Base-by-base conservation (phyloP, 1,140 invertebrate species). In the Megalonaias nervosa region DNA sequence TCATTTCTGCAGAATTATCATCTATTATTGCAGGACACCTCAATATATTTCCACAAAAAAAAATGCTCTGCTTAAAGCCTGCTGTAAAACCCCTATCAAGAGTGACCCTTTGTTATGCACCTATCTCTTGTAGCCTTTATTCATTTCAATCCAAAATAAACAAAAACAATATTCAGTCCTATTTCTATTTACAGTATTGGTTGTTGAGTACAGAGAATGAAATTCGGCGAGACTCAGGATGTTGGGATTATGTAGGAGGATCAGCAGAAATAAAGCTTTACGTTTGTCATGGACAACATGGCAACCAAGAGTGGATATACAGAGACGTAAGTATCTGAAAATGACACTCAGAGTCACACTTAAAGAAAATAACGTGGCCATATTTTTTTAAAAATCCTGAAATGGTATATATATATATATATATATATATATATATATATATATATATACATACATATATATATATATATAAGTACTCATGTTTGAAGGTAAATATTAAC, bases 261-360 rank as follows among this genome's bases (percentile, higher is more conserved):
- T 11, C 38, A 48, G 21, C 9, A 1, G n/a, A 65, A 17, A n/a
- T 75, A 14, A 77, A 72, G 38, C 38, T 75, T 3, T 75, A 48
- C 62, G 13, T 21, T n/a, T 80, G 78, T 38, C 78, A 80, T 26
- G 31, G 64, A n/a, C 21, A n/a, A n/a, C 58, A 68, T 21, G 78
- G 78, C 19, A 59, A 74, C 16, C 78, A 80, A 60, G 62, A 60
- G 15, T 80, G 72, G 31, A 58, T 67, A 67, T 75, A 80, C 23
- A 75, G 73, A 70, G 31, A 67, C 3, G 78, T 80, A 60, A 60
- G 71, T 58, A 14, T 23, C 15, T 57, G 12, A 23, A 26, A 69
- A 38, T 21, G n/a, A 48, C 2, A 23, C 57, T n/a, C 11, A 21
- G 5, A 21, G n/a, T n/a, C 4, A 21, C 26, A 26, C 19, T 14